A percentile compares a stretch with the other conserved stretches of the same genome.
phyloP scores from a whole-genome alignment of 2,113 vertebrate species.

The Panurus biarmicus region DNA sequence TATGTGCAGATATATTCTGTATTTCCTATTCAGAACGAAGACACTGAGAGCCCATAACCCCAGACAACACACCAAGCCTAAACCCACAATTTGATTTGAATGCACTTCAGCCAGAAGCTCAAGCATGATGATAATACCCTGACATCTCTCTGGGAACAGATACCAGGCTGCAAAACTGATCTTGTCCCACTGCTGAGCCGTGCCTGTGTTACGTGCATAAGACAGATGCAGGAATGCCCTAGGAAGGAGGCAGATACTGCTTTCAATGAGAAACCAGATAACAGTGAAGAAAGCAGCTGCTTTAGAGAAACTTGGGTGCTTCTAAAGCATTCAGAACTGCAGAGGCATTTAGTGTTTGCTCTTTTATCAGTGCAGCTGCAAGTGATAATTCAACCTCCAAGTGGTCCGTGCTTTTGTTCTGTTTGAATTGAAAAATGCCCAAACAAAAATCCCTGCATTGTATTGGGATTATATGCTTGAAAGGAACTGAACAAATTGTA shows the following conservation, averaged over 20 bases:
- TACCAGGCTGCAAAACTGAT: conserved; percentile 48
- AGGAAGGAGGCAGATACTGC: conserved; percentile 53
- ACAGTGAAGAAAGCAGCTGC: conserved; percentile 61
- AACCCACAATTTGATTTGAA: conserved; percentile 33
- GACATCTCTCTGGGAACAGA: conserved; percentile 22
- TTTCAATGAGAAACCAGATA: conserved; percentile 49
- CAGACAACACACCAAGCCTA: background rate
- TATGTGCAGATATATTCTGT: conserved; percentile 19
- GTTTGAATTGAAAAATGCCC: conserved; percentile 61
- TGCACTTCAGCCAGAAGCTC: conserved; percentile 36
- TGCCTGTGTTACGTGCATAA: conserved; percentile 61
- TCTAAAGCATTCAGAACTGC: conserved; percentile 49
- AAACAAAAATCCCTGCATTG: conserved; percentile 50
- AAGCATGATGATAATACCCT: conserved; percentile 25
- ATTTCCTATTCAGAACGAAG: conserved; percentile 21
- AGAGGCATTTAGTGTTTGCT: conserved; percentile 62
- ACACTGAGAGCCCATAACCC: conserved; percentile 5
- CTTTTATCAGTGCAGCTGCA: conserved; percentile 76
- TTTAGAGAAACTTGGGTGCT: conserved; percentile 57
- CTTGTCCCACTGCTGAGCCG: conserved; percentile 17
- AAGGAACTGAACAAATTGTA: conserved; percentile 60
- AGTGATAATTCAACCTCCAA: conserved; percentile 68
- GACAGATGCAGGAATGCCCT: conserved; percentile 61
- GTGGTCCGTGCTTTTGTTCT: conserved; percentile 57
- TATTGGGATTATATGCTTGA: conserved; percentile 51